A percentile compares a stretch with the other conserved stretches of the same genome.
Conservation (phyloP, 1,140 invertebrate genomes). For the Neodiprion pinetum region DNA sequence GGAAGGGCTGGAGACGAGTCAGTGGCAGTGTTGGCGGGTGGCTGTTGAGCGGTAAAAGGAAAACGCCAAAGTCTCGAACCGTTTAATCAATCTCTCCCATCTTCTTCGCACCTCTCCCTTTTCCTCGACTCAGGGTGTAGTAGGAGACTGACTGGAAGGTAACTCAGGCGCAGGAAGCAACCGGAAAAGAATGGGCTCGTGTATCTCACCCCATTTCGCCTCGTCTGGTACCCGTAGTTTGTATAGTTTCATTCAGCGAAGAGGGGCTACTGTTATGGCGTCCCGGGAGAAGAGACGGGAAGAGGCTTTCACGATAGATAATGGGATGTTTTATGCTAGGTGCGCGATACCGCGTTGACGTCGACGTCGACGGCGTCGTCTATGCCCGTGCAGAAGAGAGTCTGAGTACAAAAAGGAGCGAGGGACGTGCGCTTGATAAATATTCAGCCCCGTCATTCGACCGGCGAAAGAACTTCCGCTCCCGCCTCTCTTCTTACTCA, state of each 20-base stretch:
- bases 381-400: slow-evolving; percentile 1
- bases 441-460: slow-evolving; percentile 34
- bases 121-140: neutral
- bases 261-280: neutral
- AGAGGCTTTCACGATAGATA: slow-evolving; percentile 32
- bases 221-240: neutral
- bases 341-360: slow-evolving; percentile 24
- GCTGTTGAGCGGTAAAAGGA: slow-evolving; percentile 37
- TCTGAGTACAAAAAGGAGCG: neutral
- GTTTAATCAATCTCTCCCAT: slow-evolving; percentile 41
- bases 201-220: neutral
- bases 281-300: neutral
- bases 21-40: slow-evolving; percentile 6
- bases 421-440: slow-evolving; percentile 32
- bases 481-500: neutral
- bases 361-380: slow-evolving; percentile 14
- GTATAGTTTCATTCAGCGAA: slow-evolving; percentile 14
- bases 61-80: slow-evolving; percentile 35
- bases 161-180: neutral
- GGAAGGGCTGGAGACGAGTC: slow-evolving; percentile 29
- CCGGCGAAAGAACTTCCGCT: neutral
- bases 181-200: neutral
- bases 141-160: too few species aligned
- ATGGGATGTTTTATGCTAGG: slow-evolving; percentile 37
- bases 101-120: slow-evolving; percentile 16